Evolutionary conservation across 2,113 vertebrate genomes (phyloP), one percentile per base, ranked within the genome.

Genomic region (Anarrhichthys ocellatus): DNA sequence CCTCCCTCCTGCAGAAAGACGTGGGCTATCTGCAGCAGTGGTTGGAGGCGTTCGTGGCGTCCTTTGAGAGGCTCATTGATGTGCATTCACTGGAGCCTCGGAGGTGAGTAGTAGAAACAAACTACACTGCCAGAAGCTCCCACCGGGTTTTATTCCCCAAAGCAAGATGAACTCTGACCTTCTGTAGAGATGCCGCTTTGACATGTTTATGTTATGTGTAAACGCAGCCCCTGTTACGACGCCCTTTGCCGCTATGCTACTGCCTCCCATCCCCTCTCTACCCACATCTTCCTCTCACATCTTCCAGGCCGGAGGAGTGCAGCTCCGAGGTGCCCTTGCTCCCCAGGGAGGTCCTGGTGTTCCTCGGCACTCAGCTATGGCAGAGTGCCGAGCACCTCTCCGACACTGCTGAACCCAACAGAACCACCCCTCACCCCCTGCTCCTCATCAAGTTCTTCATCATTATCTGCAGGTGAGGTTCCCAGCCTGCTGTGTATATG

Each of bases 401-500:
- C 0, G 88, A 80, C 0, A 1, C 40, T 32, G 72, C 92, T 5
- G 93, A 91, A 17, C 69, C 84, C 0, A 90, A 81, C 32, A 73
- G 78, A 46, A 93, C 89, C 87, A 87, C 94, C 63, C 95, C 94
- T 1, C 96, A 97, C 64, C 96, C 96, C 0, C 94, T 98, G 73
- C 95, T 97, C 46, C 94, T 97, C 58, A 95, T 98, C 91, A 98
- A 98, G 92, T 97, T 99, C 93, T 98, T 98, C 93, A 96, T 97
- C 92, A 93, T 99, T 50, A 96, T 97, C 90, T 97, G 97, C 97
- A 97, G 97, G 98, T 97, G 50, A 88, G 70, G 73, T 24, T 24
- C 44, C 40, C 56, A 38, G 29, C 40, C 62, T 48, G 40, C 67
- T 59, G 52, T 65, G 42, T 61, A 9, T 38, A 40, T 3, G 3